Base-by-base conservation (phyloP, 2,888 invertebrate species). In the Heliconius hortense region DNA sequence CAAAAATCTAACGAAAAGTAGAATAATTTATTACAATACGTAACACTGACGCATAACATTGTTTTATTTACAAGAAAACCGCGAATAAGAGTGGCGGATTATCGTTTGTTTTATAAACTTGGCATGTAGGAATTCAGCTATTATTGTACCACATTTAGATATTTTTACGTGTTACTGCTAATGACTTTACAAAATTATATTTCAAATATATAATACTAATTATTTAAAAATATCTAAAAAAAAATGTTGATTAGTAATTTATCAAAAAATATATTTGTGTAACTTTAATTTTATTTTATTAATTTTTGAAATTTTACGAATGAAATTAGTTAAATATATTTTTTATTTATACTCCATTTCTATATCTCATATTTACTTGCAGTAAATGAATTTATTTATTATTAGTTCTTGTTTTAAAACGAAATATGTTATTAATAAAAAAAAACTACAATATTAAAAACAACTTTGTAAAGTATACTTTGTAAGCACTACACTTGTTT, bases 31-130 rank as follows among this genome's bases (percentile, higher is more conserved):
- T 56, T 31, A 69, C 31, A 69, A 69, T 56, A 69, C 69, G 69
- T 53, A 24, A 8, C 8, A 53, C 31, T 63, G 62, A 74, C 74
- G 74, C 62, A 56, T 43, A 53, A 15, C 56, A 13, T 24, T 71
- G 74, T 75, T 74, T 68, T 43, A 21, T 39, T 60, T 28, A 68
- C 60, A 53, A 31, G 74, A 26, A 35, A 63, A 62, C 53, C 39
- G 43, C 15, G 64, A 72, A 69, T 73, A 66, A 73, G 68, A 68
- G 66, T 64, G 48, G 59, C 68, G 68, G 48, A 59, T 72, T 68
- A 74, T 62, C 73, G 75, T 75, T 77, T 77, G 67, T 77, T 75
- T 73, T 71, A 66, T 71, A 63, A 39, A 62, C 62, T 53, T 68
- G 56, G 67, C 66, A 43, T 70, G n/a, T 35, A 18, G 75, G 73